Base-by-base conservation (phyloP, 92 coral and sea anemone genomes). In the Epizoanthus scotinus region DNA sequence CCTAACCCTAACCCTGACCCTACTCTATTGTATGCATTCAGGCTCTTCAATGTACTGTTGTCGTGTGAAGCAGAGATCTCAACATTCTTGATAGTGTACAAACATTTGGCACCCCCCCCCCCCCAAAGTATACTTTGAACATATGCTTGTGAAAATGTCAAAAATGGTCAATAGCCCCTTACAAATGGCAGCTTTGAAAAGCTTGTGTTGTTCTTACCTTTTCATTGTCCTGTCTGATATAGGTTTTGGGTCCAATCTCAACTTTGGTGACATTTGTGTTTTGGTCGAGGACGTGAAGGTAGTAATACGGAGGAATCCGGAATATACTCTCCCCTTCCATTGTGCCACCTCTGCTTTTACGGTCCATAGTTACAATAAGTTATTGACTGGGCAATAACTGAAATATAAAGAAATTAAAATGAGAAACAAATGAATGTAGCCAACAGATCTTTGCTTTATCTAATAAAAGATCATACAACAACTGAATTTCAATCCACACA, bases 201-300 rank as follows among this genome's bases (percentile, higher is more conserved):
- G 19, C 29, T 20, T 6, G 19, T 9, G 2, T 7, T 6, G 44
- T 19, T 54, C 70, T 22, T 56, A 95, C 98, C 99, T 95, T 95
- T 80, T 93, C 98, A 91, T 95, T 95, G 79, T 95, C 99, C 78
- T 95, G 99, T 56, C 99, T 88, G 60, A 95, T 95, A 82, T 91
- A 95, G 8, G 99, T 95, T 89, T 93, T 95, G 26, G 99, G 99
- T 49, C 99, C 99, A 81, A 89, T 87, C 77, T 95, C 99, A 20
- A 95, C 99, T 71, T 89, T 95, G 26, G 99, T 95, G 47, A 95
- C 99, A 89, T 95, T 95, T 18, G 98, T 87, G 89, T 94, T 95
- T 87, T 93, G 99, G 78, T 95, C 99, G 53, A 95, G 88, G 27
- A 95, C 99, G 70, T 95, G 99, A 20, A 95, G 87, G 82, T 93